These are phyloP conservation scores for Trogon melanurus DNA, from an alignment of 2,113 vertebrate species.

Conservation along the genomic window DNA sequence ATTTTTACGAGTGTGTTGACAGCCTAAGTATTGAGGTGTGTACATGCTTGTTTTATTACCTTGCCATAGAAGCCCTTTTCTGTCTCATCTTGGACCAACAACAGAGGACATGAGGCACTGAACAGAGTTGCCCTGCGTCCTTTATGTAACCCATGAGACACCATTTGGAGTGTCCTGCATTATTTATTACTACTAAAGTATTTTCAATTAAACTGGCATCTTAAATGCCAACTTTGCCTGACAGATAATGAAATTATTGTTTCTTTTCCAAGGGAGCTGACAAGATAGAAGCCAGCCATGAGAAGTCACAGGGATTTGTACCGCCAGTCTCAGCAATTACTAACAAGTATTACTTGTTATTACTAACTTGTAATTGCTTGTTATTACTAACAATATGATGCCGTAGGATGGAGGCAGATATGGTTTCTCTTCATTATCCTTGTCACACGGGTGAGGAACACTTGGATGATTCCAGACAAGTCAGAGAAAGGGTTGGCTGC, in stretches of 20 bases:
- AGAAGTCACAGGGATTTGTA: neutral
- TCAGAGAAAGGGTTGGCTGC: neutral
- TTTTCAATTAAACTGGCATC: neutral
- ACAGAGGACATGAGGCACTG: neutral
- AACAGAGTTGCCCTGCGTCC: neutral
- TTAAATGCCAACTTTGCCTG: neutral
- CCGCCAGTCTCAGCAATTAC: neutral
- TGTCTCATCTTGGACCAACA: neutral
- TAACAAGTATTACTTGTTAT: neutral
- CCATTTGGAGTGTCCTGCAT: neutral
- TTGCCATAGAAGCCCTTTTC: neutral
- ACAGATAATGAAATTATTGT: neutral
- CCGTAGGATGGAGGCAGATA: neutral
- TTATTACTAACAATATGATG: neutral
- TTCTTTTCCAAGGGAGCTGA: neutral
- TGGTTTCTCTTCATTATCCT: neutral
- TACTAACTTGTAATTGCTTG: too few relatives aligned
- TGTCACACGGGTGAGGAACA: neutral
- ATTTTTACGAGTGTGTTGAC: neutral
- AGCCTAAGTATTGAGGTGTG: neutral
- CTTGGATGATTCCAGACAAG: neutral
- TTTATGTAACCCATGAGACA: neutral
- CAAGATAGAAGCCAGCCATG: neutral
- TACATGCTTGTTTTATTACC: neutral
- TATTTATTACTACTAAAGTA: neutral